A percentile compares a stretch with the other conserved stretches of the same genome.
These are phyloP conservation scores for Phaetusa simplex DNA, from an alignment of 2,113 vertebrate species.

Conservation along the genomic window DNA sequence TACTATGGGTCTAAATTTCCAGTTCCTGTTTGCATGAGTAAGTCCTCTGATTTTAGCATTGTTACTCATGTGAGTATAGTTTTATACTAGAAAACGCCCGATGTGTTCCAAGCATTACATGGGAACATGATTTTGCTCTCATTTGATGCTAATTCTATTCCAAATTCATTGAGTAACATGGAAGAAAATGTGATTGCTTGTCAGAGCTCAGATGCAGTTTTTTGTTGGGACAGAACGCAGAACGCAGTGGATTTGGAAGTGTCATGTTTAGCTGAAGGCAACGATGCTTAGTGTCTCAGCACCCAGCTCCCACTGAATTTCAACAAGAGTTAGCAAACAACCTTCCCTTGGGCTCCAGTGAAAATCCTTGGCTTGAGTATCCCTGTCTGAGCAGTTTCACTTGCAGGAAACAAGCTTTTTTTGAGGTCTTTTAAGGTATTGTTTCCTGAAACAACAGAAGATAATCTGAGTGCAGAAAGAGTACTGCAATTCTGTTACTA, in stretches of 20 bases:
- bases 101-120: background rate
- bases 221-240: background rate
- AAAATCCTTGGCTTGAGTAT: conserved; percentile 11
- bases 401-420: background rate
- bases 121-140: background rate
- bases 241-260: background rate
- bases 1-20: background rate
- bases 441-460: background rate
- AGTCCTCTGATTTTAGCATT: background rate
- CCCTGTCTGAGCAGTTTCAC: background rate
- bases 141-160: background rate
- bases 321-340: conserved; percentile 44
- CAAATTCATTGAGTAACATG: background rate
- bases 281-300: conserved; percentile 11
- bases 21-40: background rate
- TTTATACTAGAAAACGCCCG: background rate
- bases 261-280: conserved; percentile 56
- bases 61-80: background rate
- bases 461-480: background rate
- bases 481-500: background rate
- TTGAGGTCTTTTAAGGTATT: conserved; percentile 5
- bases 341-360: conserved; percentile 47
- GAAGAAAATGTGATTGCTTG: conserved; percentile 27
- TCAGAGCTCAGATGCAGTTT: conserved; percentile 14
- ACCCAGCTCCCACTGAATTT: conserved; percentile 45